Evolutionary conservation across 2,113 vertebrate genomes (phyloP).

Genomic region (Pygoscelis antarcticus): DNA sequence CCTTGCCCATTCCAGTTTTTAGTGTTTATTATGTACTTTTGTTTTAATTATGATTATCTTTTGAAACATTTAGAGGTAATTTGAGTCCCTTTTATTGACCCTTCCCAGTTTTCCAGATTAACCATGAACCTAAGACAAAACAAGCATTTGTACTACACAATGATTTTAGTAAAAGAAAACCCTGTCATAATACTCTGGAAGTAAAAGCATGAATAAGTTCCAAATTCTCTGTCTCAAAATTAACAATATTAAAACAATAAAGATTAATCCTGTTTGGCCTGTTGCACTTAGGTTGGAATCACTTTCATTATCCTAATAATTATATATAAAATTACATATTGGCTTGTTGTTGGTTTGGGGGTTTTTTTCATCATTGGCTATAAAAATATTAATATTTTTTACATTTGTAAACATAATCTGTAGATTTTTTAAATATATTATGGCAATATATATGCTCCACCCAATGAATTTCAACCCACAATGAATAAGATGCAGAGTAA

Average conservation of each 20-base stretch:
- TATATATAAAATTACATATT: neutral
- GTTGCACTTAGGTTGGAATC: neutral
- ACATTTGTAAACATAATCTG: neutral
- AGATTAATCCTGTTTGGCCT: neutral
- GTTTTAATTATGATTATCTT: neutral
- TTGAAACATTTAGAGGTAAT: neutral
- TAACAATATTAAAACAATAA: neutral
- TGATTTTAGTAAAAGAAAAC: neutral
- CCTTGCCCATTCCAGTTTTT: neutral
- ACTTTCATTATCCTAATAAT: neutral
- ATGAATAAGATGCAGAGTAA: neutral
- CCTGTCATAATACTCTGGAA: neutral
- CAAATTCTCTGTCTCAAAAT: neutral
- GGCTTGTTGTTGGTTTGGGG: rapidly evolving
- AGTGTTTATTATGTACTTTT: neutral
- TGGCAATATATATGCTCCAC: neutral
- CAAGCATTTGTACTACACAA: neutral
- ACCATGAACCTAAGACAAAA: neutral
- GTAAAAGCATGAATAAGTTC: neutral
- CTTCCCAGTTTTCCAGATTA: neutral
- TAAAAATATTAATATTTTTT: neutral
- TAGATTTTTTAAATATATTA: neutral
- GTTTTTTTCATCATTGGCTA: neutral
- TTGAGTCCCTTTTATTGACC: rapidly evolving
- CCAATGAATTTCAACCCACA: neutral